phyloP scores from a whole-genome alignment of 2,797 vertebrate genomes.

The Fringilla coelebs region DNA sequence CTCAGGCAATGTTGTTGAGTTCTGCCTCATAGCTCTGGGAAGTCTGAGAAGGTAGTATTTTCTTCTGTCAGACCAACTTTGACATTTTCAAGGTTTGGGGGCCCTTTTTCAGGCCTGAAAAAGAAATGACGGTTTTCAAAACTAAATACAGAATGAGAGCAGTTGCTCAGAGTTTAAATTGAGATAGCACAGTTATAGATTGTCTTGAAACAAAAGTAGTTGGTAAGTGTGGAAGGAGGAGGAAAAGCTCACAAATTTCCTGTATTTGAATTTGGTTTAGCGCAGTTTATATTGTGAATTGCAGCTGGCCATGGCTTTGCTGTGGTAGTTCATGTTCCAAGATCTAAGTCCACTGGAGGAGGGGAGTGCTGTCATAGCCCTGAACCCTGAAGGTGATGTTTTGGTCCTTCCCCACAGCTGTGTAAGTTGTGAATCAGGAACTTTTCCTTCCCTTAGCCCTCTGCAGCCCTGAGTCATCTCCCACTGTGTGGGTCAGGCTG shows the following conservation, averaged over 20 bases:
- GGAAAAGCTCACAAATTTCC: background rate
- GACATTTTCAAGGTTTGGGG: background rate
- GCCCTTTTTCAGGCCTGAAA: background rate
- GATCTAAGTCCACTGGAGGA: background rate
- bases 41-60: background rate
- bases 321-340: background rate
- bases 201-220: background rate
- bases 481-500: background rate
- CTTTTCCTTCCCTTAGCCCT: background rate
- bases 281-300: background rate
- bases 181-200: background rate
- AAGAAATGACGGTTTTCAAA: background rate
- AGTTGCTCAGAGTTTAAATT: background rate
- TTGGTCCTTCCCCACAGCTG: background rate
- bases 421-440: background rate
- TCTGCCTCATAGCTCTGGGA: background rate
- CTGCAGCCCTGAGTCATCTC: background rate
- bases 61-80: background rate
- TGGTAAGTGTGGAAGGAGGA: background rate
- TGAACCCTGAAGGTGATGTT: background rate
- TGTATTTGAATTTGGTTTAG: background rate
- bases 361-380: background rate
- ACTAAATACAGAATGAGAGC: background rate
- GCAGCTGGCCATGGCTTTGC: background rate
- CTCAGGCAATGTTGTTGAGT: background rate